phyloP scores from a whole-genome alignment of 2,797 vertebrate species.

The Amphiprion clarkii region DNA sequence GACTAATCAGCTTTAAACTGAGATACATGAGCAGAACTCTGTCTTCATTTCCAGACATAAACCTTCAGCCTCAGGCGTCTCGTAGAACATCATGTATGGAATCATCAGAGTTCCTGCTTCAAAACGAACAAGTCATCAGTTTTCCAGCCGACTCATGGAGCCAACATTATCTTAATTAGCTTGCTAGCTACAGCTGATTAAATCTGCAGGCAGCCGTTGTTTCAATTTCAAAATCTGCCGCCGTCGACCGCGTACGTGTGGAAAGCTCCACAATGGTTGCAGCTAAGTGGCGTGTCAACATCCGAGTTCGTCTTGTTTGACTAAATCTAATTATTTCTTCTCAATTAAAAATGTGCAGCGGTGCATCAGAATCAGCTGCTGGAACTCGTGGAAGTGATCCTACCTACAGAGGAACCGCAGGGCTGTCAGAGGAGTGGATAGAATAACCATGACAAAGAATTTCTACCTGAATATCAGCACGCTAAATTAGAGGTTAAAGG shows the following conservation, averaged over 20 bases:
- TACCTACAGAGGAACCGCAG: constrained; percentile 1
- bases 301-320: constrained; percentile 4
- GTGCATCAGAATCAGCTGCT: background rate
- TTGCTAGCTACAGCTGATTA: constrained; percentile 8
- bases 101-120: background rate
- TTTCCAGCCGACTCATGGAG: background rate
- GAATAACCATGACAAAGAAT: background rate
- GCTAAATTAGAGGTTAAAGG: background rate
- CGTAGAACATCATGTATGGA: background rate
- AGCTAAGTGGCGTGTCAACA: background rate
- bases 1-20: background rate
- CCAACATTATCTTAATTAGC: constrained; percentile 2
- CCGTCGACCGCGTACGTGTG: background rate
- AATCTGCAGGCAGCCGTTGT: background rate
- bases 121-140: constrained; percentile 4
- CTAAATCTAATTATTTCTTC: background rate
- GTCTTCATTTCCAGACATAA: background rate
- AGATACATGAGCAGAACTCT: background rate
- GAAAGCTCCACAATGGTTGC: background rate
- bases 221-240: constrained; percentile 3
- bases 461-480: background rate
- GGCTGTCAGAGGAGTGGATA: constrained; percentile 2
- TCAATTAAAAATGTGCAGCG: constrained; percentile 27
- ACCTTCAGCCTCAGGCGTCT: background rate
- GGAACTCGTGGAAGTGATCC: constrained; percentile 5